Percentiles rank a stretch among this genome's conserved stretches.
Conservation (phyloP, 2,113 vertebrate species). For the Beaufortia kweichowensis region DNA sequence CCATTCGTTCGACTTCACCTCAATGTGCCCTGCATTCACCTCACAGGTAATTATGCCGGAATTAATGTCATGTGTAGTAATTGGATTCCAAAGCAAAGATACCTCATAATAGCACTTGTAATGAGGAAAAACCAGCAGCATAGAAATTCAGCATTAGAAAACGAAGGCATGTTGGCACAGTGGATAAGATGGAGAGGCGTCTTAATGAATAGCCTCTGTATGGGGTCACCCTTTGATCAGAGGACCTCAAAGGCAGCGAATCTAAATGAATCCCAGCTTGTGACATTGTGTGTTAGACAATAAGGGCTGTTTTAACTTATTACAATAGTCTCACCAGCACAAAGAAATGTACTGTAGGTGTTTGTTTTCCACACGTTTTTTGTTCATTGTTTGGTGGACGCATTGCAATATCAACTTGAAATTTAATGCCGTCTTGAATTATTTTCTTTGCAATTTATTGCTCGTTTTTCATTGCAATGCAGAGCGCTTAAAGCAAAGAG, state of each 20-base stretch:
- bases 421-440: neutral
- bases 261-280: slow-evolving; percentile 19
- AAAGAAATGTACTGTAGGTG: neutral
- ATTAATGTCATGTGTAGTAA: slow-evolving; percentile 72
- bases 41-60: slow-evolving; percentile 70
- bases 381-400: neutral
- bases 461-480: neutral
- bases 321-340: slow-evolving; percentile 12
- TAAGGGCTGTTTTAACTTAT: slow-evolving; percentile 32
- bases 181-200: slow-evolving; percentile 28
- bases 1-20: slow-evolving; percentile 66
- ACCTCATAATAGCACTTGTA: slow-evolving; percentile 65
- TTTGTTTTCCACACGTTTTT: neutral
- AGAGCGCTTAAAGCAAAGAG: no score
- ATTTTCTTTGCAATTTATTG: neutral
- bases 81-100: slow-evolving; percentile 68
- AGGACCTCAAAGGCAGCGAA: slow-evolving; percentile 25
- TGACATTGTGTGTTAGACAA: slow-evolving; percentile 32
- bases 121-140: slow-evolving; percentile 53
- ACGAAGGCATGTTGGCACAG: slow-evolving; percentile 47
- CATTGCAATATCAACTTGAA: neutral
- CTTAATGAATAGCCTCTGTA: slow-evolving; percentile 46
- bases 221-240: slow-evolving; percentile 38
- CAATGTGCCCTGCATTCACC: slow-evolving; percentile 59
- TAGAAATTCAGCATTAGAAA: slow-evolving; percentile 60